Percentiles rank a stretch among this genome's conserved stretches.
phyloP scores from a whole-genome alignment of 1,140 invertebrate species.

The Neuroterus valhalla region DNA sequence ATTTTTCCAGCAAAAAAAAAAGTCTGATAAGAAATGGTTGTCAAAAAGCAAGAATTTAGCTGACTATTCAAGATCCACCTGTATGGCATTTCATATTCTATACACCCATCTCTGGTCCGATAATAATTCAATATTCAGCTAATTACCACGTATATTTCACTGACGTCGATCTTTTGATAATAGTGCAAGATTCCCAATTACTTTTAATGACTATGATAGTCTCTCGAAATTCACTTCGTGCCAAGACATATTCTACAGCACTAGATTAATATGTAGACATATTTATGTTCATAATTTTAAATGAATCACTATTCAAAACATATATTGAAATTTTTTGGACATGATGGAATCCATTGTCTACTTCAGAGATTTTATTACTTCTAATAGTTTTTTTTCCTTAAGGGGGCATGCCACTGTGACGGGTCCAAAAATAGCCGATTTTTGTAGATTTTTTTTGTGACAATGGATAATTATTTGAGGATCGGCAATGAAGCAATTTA shows the following conservation, averaged over 20 bases:
- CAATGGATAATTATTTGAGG: too few relatives aligned
- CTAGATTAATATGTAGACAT: too few relatives aligned
- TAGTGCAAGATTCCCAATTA: slow-evolving; percentile 7
- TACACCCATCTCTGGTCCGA: background rate
- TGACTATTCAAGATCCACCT: background rate
- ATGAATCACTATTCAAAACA: too few relatives aligned
- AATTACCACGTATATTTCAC: slow-evolving; percentile 1
- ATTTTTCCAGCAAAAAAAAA: background rate
- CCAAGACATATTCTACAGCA: background rate
- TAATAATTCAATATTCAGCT: slow-evolving; percentile 9
- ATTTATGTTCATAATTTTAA: too few relatives aligned
- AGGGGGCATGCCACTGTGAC: too few relatives aligned
- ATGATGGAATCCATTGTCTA: too few relatives aligned
- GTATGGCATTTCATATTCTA: slow-evolving; percentile 2
- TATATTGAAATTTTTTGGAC: too few relatives aligned
- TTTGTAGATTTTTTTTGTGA: too few relatives aligned
- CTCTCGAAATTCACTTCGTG: background rate
- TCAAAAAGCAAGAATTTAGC: background rate
- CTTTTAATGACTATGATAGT: background rate
- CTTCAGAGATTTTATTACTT: too few relatives aligned
- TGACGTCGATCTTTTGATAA: slow-evolving; percentile 1
- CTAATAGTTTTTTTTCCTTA: too few relatives aligned
- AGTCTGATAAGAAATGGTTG: background rate
- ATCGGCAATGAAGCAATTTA: too few relatives aligned
- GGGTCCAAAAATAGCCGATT: too few relatives aligned